These are phyloP conservation scores for Perca schrenkii DNA, from an alignment of 2,113 vertebrate genomes.

Conservation along the genomic window DNA sequence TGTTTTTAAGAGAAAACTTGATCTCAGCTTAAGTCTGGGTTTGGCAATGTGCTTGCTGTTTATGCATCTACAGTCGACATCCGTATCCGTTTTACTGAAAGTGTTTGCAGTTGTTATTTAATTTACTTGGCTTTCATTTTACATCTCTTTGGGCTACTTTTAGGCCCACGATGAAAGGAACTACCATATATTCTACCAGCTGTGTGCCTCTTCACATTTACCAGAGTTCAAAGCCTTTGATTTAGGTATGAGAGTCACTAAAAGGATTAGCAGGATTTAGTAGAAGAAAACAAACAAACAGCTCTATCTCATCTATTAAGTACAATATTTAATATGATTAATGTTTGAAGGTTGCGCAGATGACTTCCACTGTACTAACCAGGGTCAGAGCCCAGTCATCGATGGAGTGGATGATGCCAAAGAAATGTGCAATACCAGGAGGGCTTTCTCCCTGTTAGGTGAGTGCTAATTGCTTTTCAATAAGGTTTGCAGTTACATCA, in stretches of 20 bases:
- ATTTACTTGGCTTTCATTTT: not conserved
- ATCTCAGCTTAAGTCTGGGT: not conserved
- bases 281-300: not conserved
- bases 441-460: constrained; percentile 93
- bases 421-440: constrained; percentile 91
- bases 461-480: constrained; percentile 46
- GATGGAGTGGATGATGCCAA: constrained; percentile 92
- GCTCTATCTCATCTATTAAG: not conserved
- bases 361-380: constrained; percentile 92
- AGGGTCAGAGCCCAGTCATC: constrained; percentile 91
- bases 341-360: constrained; percentile 86
- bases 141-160: constrained; percentile 45
- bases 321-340: constrained; percentile 4
- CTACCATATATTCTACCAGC: constrained; percentile 98
- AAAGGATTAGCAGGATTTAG: not conserved
- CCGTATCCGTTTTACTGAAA: not conserved
- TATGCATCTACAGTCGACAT: not conserved
- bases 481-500: not conserved
- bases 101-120: not conserved
- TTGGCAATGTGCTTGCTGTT: not conserved
- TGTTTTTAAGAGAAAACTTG: not conserved
- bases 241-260: constrained; percentile 85
- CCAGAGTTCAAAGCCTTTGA: constrained; percentile 92
- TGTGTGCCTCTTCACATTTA: constrained; percentile 93
- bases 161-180: constrained; percentile 96